Conservation (phyloP, 2,797 vertebrate genomes). For the Sebastes iracundus region DNA sequence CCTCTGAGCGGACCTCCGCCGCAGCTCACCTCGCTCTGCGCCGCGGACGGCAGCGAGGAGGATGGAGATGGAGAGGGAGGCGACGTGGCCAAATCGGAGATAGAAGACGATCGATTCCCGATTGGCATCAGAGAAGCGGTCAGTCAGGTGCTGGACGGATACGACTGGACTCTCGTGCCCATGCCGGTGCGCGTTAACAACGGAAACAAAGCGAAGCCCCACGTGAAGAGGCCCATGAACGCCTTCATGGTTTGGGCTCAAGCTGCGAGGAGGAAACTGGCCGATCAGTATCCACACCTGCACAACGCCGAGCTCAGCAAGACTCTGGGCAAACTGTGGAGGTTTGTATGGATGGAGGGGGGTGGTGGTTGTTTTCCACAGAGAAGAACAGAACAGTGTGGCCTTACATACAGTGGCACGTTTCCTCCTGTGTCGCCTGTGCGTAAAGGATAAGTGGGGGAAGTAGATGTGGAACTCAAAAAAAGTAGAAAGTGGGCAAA, state of each 20-base stretch:
- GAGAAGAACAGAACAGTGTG: conserved; percentile 19
- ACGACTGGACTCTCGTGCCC: conserved; percentile 99
- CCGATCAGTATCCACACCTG: conserved; percentile 97
- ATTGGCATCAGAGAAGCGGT: conserved; percentile 98
- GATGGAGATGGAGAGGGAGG: conserved; percentile 67
- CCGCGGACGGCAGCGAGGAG: conserved; percentile 69
- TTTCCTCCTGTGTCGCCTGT: conserved; percentile 23
- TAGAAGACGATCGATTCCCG: conserved; percentile 94
- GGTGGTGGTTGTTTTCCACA: not conserved
- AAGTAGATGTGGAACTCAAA: not conserved
- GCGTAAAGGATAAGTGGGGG: conserved; percentile 6
- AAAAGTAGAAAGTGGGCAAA: not conserved
- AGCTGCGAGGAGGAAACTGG: conserved; percentile 94
- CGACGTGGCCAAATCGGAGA: conserved; percentile 82
- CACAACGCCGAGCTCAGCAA: conserved; percentile 99
- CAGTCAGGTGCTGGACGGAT: conserved; percentile 97
- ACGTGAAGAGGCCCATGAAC: conserved; percentile 94
- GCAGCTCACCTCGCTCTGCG: conserved; percentile 75
- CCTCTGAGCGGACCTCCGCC: conserved; percentile 72
- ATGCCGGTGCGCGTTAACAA: conserved; percentile 98
- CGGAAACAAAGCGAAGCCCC: conserved; percentile 95
- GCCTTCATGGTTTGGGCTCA: conserved; percentile 98
- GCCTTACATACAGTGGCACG: conserved; percentile 24
- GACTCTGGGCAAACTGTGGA: conserved; percentile 98
- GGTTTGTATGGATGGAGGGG: conserved; percentile 81